A percentile compares a stretch with the other conserved stretches of the same genome.
These are phyloP conservation scores for Crotalus viridis DNA, from an alignment of 2,113 vertebrate genomes.

Conservation along the genomic window DNA sequence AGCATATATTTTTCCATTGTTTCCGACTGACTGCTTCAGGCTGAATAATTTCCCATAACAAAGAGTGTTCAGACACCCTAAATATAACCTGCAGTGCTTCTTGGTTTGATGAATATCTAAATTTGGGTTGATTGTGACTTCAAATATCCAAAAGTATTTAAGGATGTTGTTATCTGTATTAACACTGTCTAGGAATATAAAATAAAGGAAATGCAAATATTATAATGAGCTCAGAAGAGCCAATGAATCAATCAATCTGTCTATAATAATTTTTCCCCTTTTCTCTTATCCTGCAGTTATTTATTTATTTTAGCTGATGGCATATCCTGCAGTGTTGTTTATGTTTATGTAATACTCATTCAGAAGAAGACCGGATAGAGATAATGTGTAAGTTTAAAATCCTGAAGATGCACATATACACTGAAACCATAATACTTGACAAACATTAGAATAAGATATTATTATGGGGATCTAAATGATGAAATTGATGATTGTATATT, in stretches of 20 bases:
- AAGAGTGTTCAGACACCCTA: neutral
- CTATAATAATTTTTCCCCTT: neutral
- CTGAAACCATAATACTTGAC: neutral
- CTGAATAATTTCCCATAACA: neutral
- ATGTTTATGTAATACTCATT: neutral
- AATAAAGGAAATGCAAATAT: neutral
- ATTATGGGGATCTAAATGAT: neutral
- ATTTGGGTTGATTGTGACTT: neutral
- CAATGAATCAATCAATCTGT: neutral
- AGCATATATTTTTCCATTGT: neutral
- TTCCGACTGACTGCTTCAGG: neutral
- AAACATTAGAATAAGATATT: neutral
- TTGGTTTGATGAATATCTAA: neutral
- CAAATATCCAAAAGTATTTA: neutral
- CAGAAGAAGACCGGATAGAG: neutral
- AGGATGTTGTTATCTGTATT: neutral
- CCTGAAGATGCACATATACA: neutral
- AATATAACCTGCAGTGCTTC: neutral
- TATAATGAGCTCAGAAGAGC: neutral
- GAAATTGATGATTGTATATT: neutral
- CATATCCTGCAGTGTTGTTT: neutral
- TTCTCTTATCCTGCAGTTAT: neutral
- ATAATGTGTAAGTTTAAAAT: neutral
- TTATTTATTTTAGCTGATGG: neutral
- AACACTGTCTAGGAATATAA: neutral